Percentiles rank a stretch among this genome's conserved stretches.
phyloP scores from a whole-genome alignment of 1,140 invertebrate species.

The Ylistrum balloti region DNA sequence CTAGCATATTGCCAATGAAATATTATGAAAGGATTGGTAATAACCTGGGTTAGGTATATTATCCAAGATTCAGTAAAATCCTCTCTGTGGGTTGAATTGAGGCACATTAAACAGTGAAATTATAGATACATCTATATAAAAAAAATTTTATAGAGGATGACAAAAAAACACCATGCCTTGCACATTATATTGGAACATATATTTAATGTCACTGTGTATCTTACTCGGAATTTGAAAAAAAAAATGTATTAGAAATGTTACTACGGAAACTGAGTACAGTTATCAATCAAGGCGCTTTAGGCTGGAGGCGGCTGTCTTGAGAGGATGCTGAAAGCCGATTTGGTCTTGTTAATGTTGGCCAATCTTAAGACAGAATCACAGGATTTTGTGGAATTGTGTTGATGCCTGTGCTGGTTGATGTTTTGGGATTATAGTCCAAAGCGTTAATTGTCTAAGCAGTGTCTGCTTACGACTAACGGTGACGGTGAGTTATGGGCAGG shows the following conservation, averaged over 20 bases:
- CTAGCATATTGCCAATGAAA: too few species aligned
- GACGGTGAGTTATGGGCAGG: background rate
- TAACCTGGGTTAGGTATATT: too few species aligned
- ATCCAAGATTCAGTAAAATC: too few species aligned
- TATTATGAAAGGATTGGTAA: too few species aligned
- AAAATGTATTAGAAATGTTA: background rate
- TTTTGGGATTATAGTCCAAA: background rate
- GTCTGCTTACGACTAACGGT: background rate
- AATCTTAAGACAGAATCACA: background rate
- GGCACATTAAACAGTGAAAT: too few species aligned
- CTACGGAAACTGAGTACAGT: background rate
- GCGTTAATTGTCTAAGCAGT: constrained; percentile 38
- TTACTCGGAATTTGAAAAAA: background rate
- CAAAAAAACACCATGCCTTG: too few species aligned
- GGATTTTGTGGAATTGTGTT: background rate
- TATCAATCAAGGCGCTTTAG: background rate
- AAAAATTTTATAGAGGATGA: too few species aligned
- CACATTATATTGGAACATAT: too few species aligned
- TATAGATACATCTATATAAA: too few species aligned
- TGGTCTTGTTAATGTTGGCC: background rate
- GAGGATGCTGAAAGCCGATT: constrained; percentile 23
- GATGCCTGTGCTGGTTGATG: background rate
- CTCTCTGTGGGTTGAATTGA: too few species aligned
- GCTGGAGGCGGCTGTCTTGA: constrained; percentile 9
- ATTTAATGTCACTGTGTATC: background rate